phyloP scores from a whole-genome alignment of 2,888 invertebrate species.

The Diplolepis rosae region DNA sequence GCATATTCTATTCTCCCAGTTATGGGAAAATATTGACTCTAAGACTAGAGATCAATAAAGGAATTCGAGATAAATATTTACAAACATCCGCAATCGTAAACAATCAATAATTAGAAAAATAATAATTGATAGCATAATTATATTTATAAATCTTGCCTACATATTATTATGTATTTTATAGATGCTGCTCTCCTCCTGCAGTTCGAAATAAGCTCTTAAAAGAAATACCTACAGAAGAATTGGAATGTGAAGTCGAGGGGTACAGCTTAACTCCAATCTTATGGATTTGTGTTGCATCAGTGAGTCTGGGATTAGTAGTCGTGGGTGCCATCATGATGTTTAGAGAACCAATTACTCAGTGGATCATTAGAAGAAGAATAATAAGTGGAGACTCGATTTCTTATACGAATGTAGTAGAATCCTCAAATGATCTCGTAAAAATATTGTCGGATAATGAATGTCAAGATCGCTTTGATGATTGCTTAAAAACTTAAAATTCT shows the following conservation, averaged over 20 bases:
- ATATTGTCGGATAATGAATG: conserved; percentile 63
- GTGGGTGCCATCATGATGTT: conserved; percentile 55
- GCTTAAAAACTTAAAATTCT: conserved; percentile 35
- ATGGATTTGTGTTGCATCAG: conserved; percentile 58
- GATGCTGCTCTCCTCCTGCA: conserved; percentile 74
- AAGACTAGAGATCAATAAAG: too few relatives aligned
- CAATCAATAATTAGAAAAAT: too few relatives aligned
- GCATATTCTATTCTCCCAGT: too few relatives aligned
- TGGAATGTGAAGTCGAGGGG: conserved; percentile 69
- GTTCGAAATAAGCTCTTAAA: conserved; percentile 74
- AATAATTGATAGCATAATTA: too few relatives aligned
- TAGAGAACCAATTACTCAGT: conserved; percentile 58
- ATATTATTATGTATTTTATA: conserved; percentile 62
- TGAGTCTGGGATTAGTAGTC: conserved; percentile 52
- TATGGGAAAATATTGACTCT: too few relatives aligned
- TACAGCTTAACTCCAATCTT: conserved; percentile 55
- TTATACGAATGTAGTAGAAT: conserved; percentile 69
- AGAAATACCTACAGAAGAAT: conserved; percentile 73
- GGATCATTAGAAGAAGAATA: conserved; percentile 61
- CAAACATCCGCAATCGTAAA: too few relatives aligned
- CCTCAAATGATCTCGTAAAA: conserved; percentile 67
- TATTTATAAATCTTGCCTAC: neutral
- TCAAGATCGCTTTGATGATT: conserved; percentile 60
- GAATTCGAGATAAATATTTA: too few relatives aligned
- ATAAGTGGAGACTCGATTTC: conserved; percentile 61